phyloP scores from a whole-genome alignment of 1,140 invertebrate genomes.

The Drosophila teissieri region DNA sequence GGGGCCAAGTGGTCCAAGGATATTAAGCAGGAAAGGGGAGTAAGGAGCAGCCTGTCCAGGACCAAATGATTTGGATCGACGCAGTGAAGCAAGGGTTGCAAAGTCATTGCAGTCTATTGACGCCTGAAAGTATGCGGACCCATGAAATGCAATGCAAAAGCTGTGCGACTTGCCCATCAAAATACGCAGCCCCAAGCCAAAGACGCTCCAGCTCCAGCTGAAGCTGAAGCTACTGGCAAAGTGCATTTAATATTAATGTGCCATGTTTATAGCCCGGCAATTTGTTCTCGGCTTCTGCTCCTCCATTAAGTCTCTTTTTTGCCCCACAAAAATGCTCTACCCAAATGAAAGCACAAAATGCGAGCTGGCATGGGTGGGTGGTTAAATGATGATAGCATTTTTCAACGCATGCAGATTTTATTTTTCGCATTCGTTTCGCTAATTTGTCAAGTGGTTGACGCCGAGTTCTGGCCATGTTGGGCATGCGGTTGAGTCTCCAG shows the following conservation, averaged over 20 bases:
- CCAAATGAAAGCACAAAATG: conserved; percentile 12
- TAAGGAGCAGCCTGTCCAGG: conserved; percentile 6
- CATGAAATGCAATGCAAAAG: conserved; percentile 40
- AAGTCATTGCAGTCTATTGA: conserved; percentile 78
- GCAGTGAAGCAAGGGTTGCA: conserved; percentile 44
- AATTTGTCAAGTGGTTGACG: conserved; percentile 66
- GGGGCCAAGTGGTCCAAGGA: conserved; percentile 4
- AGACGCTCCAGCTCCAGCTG: conserved; percentile 16
- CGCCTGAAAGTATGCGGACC: conserved; percentile 75
- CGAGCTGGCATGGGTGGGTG: conserved; percentile 5
- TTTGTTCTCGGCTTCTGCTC: conserved; percentile 54
- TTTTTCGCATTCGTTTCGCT: conserved; percentile 42
- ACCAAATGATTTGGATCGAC: conserved; percentile 63
- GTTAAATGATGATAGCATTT: conserved; percentile 68
- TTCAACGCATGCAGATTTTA: conserved; percentile 70
- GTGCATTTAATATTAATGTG: conserved; percentile 81
- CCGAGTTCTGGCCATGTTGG: conserved; percentile 4
- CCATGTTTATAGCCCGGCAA: conserved; percentile 72
- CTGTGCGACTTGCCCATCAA: conserved; percentile 10
- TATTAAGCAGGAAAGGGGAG: background rate
- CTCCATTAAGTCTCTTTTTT: conserved; percentile 26
- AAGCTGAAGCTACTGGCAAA: conserved; percentile 47
- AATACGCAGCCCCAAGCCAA: conserved; percentile 10
- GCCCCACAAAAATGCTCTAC: conserved; percentile 18
- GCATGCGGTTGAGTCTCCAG: conserved; percentile 16